Evolutionary conservation across 2,113 vertebrate species (phyloP).

Genomic region (Cephalopterus ornatus): DNA sequence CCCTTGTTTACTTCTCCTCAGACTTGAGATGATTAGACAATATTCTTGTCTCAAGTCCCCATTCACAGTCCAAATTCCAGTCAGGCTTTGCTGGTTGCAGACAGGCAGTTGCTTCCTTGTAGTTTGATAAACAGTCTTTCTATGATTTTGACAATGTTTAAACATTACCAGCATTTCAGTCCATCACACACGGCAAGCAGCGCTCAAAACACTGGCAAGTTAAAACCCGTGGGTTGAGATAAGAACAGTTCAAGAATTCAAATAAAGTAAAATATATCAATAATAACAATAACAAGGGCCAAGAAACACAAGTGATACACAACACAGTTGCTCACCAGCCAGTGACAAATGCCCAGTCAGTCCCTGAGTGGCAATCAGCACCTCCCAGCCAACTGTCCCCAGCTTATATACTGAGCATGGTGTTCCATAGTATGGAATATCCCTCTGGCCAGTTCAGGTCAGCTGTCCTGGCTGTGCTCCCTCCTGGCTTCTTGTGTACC

Average conservation of each 20-base stretch:
- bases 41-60: no score
- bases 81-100: no score
- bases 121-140: no score
- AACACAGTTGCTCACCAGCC: not conserved
- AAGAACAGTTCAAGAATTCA: not conserved
- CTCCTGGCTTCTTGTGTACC: not conserved
- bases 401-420: not conserved
- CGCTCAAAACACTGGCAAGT: not conserved
- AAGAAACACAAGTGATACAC: not conserved
- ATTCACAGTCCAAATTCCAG: no score
- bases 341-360: not conserved
- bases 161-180: no score
- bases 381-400: no score
- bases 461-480: not conserved
- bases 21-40: no score
- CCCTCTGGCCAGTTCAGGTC: not conserved
- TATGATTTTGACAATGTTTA: no score
- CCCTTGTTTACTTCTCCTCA: no score
- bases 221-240: not conserved
- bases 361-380: not conserved
- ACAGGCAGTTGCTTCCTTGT: no score
- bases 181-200: no score
- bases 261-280: not conserved
- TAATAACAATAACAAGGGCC: not conserved
- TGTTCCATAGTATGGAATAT: not conserved